Evolutionary conservation across 2,113 vertebrate species (phyloP).

Genomic region (Microcebus ravelobensis): DNA sequence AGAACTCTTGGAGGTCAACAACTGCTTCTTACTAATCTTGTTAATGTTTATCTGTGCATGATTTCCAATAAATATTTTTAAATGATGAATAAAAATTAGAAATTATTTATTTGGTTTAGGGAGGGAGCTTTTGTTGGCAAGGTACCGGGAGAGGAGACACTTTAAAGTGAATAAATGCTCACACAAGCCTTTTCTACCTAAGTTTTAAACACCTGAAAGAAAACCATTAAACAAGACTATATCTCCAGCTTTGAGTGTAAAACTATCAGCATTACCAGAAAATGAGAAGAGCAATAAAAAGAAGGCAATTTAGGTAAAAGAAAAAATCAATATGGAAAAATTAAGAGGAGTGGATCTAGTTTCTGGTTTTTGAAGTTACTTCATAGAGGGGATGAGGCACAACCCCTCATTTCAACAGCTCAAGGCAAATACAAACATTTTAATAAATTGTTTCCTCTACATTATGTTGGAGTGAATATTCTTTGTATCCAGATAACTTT

Average conservation of each 20-base stretch:
- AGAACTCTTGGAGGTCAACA: not conserved
- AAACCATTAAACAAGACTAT: not conserved
- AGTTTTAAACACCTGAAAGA: not conserved
- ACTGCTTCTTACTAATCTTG: not conserved
- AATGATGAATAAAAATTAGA: not conserved
- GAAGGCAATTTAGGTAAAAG: not conserved
- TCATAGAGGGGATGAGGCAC: not conserved
- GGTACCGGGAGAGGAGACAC: rapidly evolving
- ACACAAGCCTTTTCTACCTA: not conserved
- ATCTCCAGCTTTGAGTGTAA: not conserved
- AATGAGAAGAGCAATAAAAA: not conserved
- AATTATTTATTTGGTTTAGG: not conserved
- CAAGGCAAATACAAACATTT: not conserved
- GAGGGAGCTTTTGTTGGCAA: not conserved
- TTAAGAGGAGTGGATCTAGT: not conserved
- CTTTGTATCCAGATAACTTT: not conserved
- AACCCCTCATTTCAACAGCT: not conserved
- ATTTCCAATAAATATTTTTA: not conserved
- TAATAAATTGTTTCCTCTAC: not conserved
- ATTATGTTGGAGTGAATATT: not conserved
- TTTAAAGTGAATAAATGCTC: not conserved
- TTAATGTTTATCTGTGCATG: not conserved
- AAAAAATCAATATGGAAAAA: not conserved
- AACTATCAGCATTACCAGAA: not conserved
- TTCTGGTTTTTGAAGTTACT: conserved; percentile 4